These are phyloP conservation scores for Pheucticus melanocephalus DNA, from an alignment of 2,113 vertebrate species.

Conservation along the genomic window DNA sequence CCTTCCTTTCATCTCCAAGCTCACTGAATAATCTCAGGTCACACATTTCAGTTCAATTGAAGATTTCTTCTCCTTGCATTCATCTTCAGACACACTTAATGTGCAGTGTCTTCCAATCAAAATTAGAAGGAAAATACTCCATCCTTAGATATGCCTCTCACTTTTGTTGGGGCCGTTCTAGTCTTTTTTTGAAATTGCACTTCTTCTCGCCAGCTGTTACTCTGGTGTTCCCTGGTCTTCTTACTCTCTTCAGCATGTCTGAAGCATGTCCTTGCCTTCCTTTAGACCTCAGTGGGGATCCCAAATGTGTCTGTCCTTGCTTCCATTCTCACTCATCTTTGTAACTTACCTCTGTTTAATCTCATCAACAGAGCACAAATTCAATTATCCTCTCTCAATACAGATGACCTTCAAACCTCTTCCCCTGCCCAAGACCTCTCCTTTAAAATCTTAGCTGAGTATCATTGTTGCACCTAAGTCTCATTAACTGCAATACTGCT, in stretches of 20 bases:
- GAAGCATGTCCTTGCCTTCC: not conserved
- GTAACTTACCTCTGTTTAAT: conserved; percentile 1
- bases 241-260: not conserved
- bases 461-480: not conserved
- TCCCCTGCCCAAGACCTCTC: not conserved
- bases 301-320: not conserved
- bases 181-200: not conserved
- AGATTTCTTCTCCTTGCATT: not conserved
- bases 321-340: not conserved
- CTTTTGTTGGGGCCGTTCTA: not conserved
- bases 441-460: not conserved
- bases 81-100: not conserved
- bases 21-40: not conserved
- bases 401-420: not conserved
- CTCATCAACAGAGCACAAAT: not conserved
- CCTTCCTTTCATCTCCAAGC: not conserved
- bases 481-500: not conserved
- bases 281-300: not conserved
- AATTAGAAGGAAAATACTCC: not conserved
- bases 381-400: not conserved
- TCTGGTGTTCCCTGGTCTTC: not conserved
- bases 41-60: not conserved
- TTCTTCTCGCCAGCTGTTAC: not conserved
- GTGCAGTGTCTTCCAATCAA: not conserved
- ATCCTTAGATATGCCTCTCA: not conserved